A percentile compares a stretch with the other conserved stretches of the same genome.
These are phyloP conservation scores for Thunnus maccoyii DNA, from an alignment of 2,113 vertebrate genomes.

Conservation along the genomic window DNA sequence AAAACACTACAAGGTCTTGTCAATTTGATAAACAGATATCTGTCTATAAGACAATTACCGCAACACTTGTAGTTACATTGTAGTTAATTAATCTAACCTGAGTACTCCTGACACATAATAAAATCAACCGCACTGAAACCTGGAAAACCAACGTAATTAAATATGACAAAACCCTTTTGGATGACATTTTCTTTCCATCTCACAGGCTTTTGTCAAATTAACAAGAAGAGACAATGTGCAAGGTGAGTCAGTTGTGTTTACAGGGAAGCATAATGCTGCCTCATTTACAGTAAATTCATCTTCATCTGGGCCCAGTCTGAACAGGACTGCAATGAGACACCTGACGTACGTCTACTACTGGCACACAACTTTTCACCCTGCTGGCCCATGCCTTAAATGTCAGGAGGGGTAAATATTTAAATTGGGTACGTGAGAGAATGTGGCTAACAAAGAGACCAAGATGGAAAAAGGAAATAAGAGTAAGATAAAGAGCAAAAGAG, in stretches of 20 bases:
- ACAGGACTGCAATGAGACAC: conserved; percentile 16
- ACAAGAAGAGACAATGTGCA: conserved; percentile 37
- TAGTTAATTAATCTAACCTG: conserved; percentile 19
- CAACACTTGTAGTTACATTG: conserved; percentile 12
- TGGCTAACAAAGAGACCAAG: neutral
- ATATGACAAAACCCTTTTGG: conserved; percentile 27
- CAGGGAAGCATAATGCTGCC: neutral
- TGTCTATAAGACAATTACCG: conserved; percentile 42
- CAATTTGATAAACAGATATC: conserved; percentile 53
- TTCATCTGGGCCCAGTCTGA: conserved; percentile 32
- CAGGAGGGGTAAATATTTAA: conserved; percentile 25
- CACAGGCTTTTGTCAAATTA: conserved; percentile 11
- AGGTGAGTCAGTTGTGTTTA: conserved; percentile 13
- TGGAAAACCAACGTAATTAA: conserved; percentile 34
- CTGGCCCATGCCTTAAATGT: neutral
- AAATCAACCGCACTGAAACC: conserved; percentile 29
- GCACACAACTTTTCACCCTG: neutral
- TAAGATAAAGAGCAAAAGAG: neutral
- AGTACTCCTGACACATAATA: conserved; percentile 21
- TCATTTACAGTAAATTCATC: conserved; percentile 17
- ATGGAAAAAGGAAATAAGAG: neutral
- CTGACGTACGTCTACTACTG: neutral
- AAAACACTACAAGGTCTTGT: conserved; percentile 8
- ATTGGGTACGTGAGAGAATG: neutral
- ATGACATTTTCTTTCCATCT: conserved; percentile 30